Percentiles rank a stretch among this genome's conserved stretches.
Conservation (phyloP, 2,113 vertebrate species). For the Leucopsar rothschildi region DNA sequence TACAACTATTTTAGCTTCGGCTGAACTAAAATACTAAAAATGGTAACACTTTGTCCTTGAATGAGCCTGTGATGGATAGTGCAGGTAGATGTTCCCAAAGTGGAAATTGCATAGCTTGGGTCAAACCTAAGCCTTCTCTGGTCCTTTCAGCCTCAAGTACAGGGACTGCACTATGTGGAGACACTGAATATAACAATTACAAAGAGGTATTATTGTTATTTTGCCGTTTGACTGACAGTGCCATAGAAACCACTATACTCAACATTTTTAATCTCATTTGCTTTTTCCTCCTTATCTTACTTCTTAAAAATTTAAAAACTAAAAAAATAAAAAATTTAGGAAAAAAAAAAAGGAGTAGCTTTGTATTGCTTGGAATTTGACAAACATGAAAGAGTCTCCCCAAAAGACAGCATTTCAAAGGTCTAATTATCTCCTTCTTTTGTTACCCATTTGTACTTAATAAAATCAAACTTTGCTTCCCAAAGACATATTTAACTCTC, state of each 20-base stretch:
- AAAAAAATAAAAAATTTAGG: too few species aligned
- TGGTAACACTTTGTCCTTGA: neutral
- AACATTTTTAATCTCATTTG: neutral
- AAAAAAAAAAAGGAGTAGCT: neutral
- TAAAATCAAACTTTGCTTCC: neutral
- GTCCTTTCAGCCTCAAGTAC: neutral
- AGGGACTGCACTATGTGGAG: neutral
- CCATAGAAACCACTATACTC: neutral
- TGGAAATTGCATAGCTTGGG: neutral
- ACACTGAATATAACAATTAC: neutral
- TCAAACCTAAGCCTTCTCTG: neutral
- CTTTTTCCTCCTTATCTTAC: neutral
- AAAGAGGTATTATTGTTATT: neutral
- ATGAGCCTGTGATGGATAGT: neutral
- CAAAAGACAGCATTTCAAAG: neutral
- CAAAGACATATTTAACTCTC: neutral
- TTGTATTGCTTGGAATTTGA: neutral
- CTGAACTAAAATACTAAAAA: neutral
- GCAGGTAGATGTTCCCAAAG: neutral
- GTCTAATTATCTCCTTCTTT: neutral
- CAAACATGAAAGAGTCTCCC: neutral
- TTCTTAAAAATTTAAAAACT: neutral
- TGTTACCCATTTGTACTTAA: neutral
- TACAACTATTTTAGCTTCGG: neutral
- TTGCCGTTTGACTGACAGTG: neutral